Percentiles rank a stretch among this genome's conserved stretches.
Evolutionary conservation across 2,113 vertebrate species (phyloP).

Genomic region (Junco hyemalis): DNA sequence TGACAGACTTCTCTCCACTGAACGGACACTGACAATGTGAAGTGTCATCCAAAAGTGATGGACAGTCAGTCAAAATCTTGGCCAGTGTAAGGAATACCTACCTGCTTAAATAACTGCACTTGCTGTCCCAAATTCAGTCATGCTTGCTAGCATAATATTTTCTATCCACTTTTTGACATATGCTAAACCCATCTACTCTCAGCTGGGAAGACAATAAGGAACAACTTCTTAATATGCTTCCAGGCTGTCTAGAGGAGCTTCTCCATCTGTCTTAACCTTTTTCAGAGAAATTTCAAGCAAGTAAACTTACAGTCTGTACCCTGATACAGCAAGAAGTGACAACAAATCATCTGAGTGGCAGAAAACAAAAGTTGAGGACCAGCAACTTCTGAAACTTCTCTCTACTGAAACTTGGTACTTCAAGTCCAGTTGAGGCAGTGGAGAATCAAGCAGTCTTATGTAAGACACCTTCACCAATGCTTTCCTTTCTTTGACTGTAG

Average conservation of each 20-base stretch:
- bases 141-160: neutral
- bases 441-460: neutral
- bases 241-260: neutral
- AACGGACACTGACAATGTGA: neutral
- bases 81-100: neutral
- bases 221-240: neutral
- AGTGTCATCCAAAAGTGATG: neutral
- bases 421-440: neutral
- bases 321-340: neutral
- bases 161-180: constrained; percentile 7
- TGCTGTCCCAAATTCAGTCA: neutral
- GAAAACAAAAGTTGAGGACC: neutral
- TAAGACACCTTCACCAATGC: neutral
- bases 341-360: neutral
- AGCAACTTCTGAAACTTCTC: neutral
- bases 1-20: neutral
- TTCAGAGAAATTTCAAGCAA: neutral
- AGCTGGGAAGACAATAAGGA: constrained; percentile 12
- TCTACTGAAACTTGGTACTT: neutral
- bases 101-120: neutral
- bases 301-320: neutral
- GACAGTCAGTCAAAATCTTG: neutral
- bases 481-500: neutral
- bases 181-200: constrained; percentile 10
- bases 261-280: neutral